These are phyloP conservation scores for Coluber constrictor DNA, from an alignment of 2,797 vertebrate genomes.

Conservation along the genomic window DNA sequence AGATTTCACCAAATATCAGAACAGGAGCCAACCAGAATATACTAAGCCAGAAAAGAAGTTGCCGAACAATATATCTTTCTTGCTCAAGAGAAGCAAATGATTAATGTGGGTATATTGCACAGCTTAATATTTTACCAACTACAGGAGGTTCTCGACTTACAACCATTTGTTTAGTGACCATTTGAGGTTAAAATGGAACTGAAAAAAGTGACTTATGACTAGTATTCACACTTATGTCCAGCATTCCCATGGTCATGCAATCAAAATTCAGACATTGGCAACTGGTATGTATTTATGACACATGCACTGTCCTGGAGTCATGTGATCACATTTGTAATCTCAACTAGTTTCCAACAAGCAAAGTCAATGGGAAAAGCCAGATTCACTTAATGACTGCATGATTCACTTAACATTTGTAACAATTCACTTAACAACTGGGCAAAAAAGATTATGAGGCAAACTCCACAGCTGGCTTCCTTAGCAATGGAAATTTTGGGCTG, in stretches of 20 bases:
- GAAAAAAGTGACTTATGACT: background rate
- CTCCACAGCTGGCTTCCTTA: background rate
- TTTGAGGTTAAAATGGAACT: background rate
- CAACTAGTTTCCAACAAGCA: background rate
- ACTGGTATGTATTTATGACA: background rate
- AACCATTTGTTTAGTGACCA: background rate
- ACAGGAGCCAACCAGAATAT: background rate
- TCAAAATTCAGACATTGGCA: background rate
- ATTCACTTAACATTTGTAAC: background rate
- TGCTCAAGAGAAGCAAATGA: background rate
- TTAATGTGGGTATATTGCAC: background rate
- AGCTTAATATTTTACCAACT: background rate
- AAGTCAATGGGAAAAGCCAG: background rate
- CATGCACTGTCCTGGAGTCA: background rate
- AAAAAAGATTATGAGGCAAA: background rate
- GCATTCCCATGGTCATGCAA: background rate
- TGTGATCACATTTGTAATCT: background rate
- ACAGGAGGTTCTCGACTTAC: background rate
- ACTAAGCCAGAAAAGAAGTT: background rate
- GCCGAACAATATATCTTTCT: background rate
- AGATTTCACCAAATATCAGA: background rate
- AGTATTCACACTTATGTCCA: background rate
- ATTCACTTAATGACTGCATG: background rate
- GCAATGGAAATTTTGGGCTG: background rate
- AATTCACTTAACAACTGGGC: background rate